Evolutionary conservation across 2,113 vertebrate genomes (phyloP).

Genomic region (Thermophis baileyi): DNA sequence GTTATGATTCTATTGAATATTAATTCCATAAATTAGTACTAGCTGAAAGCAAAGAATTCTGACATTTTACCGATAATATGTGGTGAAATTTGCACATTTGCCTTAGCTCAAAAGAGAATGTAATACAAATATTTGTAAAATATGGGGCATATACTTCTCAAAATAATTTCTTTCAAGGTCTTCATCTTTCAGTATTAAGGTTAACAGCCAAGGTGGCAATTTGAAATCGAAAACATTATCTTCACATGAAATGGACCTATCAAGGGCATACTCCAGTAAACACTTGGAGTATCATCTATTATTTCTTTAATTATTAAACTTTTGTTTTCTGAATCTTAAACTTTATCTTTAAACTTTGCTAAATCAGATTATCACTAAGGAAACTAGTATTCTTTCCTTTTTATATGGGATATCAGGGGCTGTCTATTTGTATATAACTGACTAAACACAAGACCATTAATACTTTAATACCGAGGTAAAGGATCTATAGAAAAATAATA

Average conservation of each 20-base stretch:
- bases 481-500: not conserved
- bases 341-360: not conserved
- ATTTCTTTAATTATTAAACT: not conserved
- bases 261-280: not conserved
- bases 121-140: not conserved
- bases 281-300: not conserved
- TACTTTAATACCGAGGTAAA: not conserved
- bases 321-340: not conserved
- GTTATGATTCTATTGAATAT: not conserved
- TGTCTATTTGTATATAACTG: not conserved
- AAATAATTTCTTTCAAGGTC: not conserved
- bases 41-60: not conserved
- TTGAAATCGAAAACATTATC: not conserved
- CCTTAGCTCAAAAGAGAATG: not conserved
- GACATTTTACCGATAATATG: not conserved
- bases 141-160: not conserved
- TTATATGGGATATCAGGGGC: conserved; percentile 8
- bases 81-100: not conserved
- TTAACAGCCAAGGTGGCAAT: not conserved
- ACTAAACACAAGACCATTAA: not conserved
- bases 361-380: fast-evolving
- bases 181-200: not conserved
- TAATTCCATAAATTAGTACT: conserved; percentile 9
- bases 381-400: fast-evolving
- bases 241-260: not conserved